A percentile compares a stretch with the other conserved stretches of the same genome.
Conservation (phyloP, 2,797 vertebrate species). For the Galago senegalensis region DNA sequence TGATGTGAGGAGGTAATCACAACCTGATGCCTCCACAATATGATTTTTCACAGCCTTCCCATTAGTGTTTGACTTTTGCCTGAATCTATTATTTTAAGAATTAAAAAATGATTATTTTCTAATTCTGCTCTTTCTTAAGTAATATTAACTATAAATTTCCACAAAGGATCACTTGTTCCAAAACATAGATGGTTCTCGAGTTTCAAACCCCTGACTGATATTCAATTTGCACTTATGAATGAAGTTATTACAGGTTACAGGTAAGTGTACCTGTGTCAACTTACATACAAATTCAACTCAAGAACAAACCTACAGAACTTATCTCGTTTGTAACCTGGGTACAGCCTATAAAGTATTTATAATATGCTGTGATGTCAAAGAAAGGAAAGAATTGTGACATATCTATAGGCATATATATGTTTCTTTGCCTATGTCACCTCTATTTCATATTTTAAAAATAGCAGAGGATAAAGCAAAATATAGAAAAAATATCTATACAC, state of each 20-base stretch:
- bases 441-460: not conserved
- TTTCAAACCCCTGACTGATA: too few species aligned
- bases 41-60: not conserved
- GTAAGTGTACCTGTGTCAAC: too few species aligned
- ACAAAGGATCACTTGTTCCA: not conserved
- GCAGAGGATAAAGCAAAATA: not conserved
- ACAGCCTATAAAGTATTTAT: not conserved
- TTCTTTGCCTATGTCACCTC: not conserved
- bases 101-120: conserved; percentile 45
- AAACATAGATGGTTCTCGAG: too few species aligned
- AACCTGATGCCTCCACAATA: not conserved
- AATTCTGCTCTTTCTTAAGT: not conserved
- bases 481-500: not conserved
- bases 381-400: not conserved
- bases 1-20: not conserved
- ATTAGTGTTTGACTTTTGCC: not conserved
- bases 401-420: not conserved
- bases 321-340: too few species aligned
- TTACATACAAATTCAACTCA: too few species aligned
- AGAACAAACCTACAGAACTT: too few species aligned
- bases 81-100: not conserved
- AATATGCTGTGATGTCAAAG: not conserved
- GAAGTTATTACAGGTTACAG: too few species aligned
- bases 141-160: not conserved
- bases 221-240: too few species aligned